phyloP scores from a whole-genome alignment of 2,113 vertebrate species.

The Silurus asotus region DNA sequence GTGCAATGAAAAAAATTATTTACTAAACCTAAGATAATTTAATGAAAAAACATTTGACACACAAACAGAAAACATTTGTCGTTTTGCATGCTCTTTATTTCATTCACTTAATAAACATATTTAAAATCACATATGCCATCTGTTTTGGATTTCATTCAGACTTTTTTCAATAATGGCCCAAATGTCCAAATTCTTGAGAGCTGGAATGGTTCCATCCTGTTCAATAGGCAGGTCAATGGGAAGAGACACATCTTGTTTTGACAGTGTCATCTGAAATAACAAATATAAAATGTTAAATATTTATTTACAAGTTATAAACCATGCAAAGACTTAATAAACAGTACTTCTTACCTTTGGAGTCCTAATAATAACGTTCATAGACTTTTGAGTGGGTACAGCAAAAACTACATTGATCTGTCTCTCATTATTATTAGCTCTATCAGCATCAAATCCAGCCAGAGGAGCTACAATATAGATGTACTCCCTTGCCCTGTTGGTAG shows the following conservation, averaged over 20 bases:
- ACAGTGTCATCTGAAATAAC: constrained; percentile 66
- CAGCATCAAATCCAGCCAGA: constrained; percentile 59
- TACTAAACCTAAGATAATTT: background rate
- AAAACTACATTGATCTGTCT: constrained; percentile 71
- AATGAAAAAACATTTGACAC: background rate
- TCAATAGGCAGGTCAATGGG: constrained; percentile 72
- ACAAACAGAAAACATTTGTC: background rate
- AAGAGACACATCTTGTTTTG: constrained; percentile 67
- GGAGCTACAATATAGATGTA: constrained; percentile 58
- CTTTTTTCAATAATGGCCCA: constrained; percentile 41
- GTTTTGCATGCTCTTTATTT: constrained; percentile 71
- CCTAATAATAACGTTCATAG: constrained; percentile 74
- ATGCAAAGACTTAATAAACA: background rate
- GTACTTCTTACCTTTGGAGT: constrained; percentile 64
- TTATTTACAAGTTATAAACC: constrained; percentile 10
- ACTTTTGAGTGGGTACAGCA: constrained; percentile 68
- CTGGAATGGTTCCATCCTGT: constrained; percentile 41
- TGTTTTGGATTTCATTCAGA: constrained; percentile 58
- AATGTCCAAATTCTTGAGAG: background rate
- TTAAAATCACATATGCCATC: constrained; percentile 55
- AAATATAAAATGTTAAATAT: background rate
- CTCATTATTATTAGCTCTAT: constrained; percentile 62
- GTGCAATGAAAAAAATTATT: background rate
- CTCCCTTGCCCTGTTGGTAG: constrained; percentile 64
- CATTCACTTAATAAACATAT: constrained; percentile 66